Base-by-base conservation (phyloP, 1,140 invertebrate genomes). In the Proales similis region DNA sequence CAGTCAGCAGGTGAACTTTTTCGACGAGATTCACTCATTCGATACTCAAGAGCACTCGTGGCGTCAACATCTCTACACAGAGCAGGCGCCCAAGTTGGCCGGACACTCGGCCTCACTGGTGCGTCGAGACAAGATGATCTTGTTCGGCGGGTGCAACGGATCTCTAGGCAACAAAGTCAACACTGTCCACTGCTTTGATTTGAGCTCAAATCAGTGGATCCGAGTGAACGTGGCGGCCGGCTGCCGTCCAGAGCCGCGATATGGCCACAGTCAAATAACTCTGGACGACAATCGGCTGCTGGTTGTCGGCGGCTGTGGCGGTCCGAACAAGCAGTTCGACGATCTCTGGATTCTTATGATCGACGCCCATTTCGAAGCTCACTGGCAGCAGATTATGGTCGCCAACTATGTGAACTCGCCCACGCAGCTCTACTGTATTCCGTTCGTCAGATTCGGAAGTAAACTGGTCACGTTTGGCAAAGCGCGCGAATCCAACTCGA, bases 1-100 rank as follows among this genome's bases (percentile, higher is more conserved):
- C 30, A 87, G 92, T 76, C 88, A 93, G 70, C 74, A 75, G 64
- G 65, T 63, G 46, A 39, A 61, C 32, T 81, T 92, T 70, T 93
- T 91, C 69, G 88, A 89, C 75, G 90, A 95, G 75, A 79, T 96
- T 38, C 91, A 97, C 74, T 80, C 87, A 45, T 96, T 92, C 69
- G 85, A 85, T 74, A 83, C 89, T 27, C 78, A 77, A 62, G 81
- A 80, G 19, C 93, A 92, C 75, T 81, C 84, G 65, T 96, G 92
- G 92, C 82, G 79, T 49, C 79, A 83, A 64, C 78, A 89, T 30
- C 81, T 81, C 30, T 67, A 86, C 83, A 57, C 67, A 2, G 64
- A 61, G 32, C 68, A 68, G 61, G 85, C 89, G 1, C 83, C 84
- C 71, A 67, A 70, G n/a, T 86, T 88, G 39, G 91, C 90, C 7